Base-by-base conservation (phyloP, 2,888 invertebrate genomes). In the Drosophila subquinaria region DNA sequence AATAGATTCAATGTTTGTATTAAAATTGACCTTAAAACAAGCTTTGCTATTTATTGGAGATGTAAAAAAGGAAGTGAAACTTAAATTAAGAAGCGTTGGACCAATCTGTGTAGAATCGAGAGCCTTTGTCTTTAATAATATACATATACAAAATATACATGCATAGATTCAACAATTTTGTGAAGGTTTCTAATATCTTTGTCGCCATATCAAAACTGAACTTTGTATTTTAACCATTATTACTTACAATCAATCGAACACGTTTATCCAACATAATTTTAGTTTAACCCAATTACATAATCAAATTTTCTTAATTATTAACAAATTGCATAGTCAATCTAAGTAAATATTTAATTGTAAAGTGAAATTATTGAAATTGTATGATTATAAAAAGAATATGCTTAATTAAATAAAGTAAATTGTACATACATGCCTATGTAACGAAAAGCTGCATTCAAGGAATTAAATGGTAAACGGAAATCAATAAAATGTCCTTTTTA, bases 201-300 rank as follows among this genome's bases (percentile, higher is more conserved):
- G 72, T 77, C 90, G 84, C 84, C 84, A 84, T 84, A 90, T 88
- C 90, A 82, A 69, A 76, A 79, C 64, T 62, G 63, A 90, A 85
- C 88, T 72, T 80, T 82, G 73, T 87, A 81, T 87, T 87, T 71
- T 82, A 79, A 72, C 69, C 71, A 60, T 68, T 68, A 62, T 72
- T 48, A 57, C 61, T 68, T 36, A 65, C 55, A 74, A 68, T 63
- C 56, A 62, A 56, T 67, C 53, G 40, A 69, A 68, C 73, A 61
- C 64, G 53, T 56, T 77, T 71, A 77, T 55, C 66, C 76, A 71
- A 79, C 65, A 27, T 66, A 76, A 70, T 72, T 72, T 82, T 76
- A 79, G 81, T 79, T 82, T 67, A 88, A 76, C 51, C 57, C 65
- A 78, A 85, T 47, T 61, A 63, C 43, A 55, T 67, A 64, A 73